A percentile compares a stretch with the other conserved stretches of the same genome.
Evolutionary conservation across 2,113 vertebrate species (phyloP).

Genomic region (Baryphthengus martii): DNA sequence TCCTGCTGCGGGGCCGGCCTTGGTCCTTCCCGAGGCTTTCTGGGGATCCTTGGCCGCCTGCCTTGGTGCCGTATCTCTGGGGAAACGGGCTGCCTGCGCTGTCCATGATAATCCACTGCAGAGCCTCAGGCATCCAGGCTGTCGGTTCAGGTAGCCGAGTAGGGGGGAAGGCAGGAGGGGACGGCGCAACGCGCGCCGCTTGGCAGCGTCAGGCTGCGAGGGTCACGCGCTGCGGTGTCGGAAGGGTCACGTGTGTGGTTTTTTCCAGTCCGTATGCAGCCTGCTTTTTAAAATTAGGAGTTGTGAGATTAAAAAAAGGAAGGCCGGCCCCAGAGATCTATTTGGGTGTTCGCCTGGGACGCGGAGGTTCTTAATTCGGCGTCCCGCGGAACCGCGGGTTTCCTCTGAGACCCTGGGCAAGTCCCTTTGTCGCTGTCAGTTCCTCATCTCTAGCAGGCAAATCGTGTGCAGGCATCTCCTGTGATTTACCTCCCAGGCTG

Average conservation of each 20-base stretch:
- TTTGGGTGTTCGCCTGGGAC: not conserved
- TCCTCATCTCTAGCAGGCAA: not conserved
- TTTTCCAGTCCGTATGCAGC: not conserved
- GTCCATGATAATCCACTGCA: not conserved
- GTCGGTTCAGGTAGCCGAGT: not conserved
- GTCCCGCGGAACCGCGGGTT: not conserved
- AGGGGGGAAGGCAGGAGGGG: not conserved
- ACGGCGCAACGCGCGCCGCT: not conserved
- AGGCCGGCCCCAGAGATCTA: not conserved
- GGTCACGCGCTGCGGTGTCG: not conserved
- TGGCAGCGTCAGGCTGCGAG: not conserved
- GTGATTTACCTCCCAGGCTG: not conserved
- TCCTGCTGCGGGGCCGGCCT: not conserved
- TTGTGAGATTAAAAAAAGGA: not conserved
- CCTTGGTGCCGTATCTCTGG: not conserved
- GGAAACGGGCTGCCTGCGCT: rapidly evolving
- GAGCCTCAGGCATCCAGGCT: not conserved
- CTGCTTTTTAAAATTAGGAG: slow-evolving; percentile 19
- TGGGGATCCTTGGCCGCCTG: not conserved
- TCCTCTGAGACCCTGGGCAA: slow-evolving; percentile 17
- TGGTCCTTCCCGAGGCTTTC: not conserved
- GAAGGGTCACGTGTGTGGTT: not conserved
- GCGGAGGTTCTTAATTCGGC: not conserved
- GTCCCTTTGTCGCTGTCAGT: slow-evolving; percentile 28
- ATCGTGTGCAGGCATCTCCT: not conserved